Base-by-base conservation (phyloP, 2,888 invertebrate species). In the Drosophila nigricruria region DNA sequence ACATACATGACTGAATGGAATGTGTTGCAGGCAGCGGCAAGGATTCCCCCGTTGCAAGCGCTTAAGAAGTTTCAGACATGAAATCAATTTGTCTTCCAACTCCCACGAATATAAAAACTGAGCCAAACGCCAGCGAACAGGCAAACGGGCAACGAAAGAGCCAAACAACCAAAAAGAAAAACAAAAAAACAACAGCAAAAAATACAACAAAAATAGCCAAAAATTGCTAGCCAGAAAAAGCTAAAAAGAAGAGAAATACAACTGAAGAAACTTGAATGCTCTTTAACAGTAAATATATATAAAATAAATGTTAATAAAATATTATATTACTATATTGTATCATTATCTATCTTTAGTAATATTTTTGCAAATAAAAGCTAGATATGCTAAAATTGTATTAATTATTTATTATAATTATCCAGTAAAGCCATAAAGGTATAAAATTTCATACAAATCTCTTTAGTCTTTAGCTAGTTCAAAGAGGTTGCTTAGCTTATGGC, bases 31-130 rank as follows among this genome's bases (percentile, higher is more conserved):
- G 66, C 59, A 67, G 60, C 57, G 57, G 59, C 74, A 81, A 82
- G 84, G 73, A 83, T 74, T 80, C 88, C 83, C 88, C 60, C 81
- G 83, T 70, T 85, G 79, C 81, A 73, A 69, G 78, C 87, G 86
- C 87, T 86, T 86, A 88, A 86, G 87, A 86, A 86, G 88, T 88
- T 82, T 82, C 84, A 83, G 86, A 82, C 90, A 90, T 89, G 90
- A 89, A 90, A 89, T 89, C 89, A 89, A 90, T 89, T 90, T 90
- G 89, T 89, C 88, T 90, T 83, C 83, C 84, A 78, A 87, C 83
- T 84, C 82, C 87, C 84, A 83, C 88, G 88, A 84, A 84, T 74
- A 85, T 69, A 76, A 82, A 77, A 83, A 73, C 72, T 38, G 70
- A 84, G 68, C 53, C 72, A 73, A 73, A 68, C 61, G 52, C 61